These are phyloP conservation scores for Cephus nigrinus DNA, from an alignment of 2,888 invertebrate genomes.

Conservation along the genomic window DNA sequence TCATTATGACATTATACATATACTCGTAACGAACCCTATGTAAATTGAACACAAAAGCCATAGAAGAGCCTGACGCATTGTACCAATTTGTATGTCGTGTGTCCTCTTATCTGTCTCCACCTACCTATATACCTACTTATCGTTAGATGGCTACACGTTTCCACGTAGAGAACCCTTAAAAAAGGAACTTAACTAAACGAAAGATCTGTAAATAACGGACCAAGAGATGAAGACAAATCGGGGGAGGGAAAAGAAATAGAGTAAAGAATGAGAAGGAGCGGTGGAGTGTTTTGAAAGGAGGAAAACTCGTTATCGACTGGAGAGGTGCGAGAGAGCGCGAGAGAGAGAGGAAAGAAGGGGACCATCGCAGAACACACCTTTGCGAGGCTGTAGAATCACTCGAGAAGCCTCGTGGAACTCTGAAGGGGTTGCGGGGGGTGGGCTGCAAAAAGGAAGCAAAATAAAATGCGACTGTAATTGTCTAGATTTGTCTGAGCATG, in stretches of 20 bases:
- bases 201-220: not conserved
- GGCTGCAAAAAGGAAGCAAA: too few relatives aligned
- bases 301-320: conserved; percentile 47
- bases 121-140: not conserved
- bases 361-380: too few relatives aligned
- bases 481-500: too few relatives aligned
- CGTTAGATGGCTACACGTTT: conserved; percentile 7
- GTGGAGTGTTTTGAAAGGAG: not conserved
- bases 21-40: too few relatives aligned
- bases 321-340: conserved; percentile 44
- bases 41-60: too few relatives aligned
- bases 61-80: too few relatives aligned
- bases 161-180: conserved; percentile 7
- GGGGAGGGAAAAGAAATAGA: conserved; percentile 4
- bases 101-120: not conserved
- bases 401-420: too few relatives aligned
- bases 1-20: too few relatives aligned
- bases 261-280: not conserved
- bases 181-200: not conserved
- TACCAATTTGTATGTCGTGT: not conserved
- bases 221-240: conserved; percentile 10
- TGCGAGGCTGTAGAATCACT: too few relatives aligned
- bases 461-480: too few relatives aligned
- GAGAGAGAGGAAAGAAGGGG: too few relatives aligned
- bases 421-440: too few relatives aligned